A percentile compares a stretch with the other conserved stretches of the same genome.
These are phyloP conservation scores for Vultur gryphus DNA, from an alignment of 2,797 vertebrate species.

Conservation along the genomic window DNA sequence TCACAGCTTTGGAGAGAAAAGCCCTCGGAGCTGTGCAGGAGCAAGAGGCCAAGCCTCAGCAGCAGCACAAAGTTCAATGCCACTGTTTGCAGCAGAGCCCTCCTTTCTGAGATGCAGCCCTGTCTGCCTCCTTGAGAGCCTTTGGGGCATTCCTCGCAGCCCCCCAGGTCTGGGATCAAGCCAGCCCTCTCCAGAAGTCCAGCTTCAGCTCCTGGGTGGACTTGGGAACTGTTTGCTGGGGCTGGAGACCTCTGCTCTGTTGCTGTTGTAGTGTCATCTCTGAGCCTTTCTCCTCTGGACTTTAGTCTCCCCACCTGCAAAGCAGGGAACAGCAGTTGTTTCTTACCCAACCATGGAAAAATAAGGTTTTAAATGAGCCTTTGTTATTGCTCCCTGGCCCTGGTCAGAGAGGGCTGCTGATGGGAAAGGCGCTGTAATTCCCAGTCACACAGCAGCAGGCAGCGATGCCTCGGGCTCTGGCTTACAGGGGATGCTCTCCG, in stretches of 20 bases:
- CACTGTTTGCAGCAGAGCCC: neutral
- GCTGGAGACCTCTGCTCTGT: neutral
- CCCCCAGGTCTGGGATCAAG: neutral
- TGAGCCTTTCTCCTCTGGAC: neutral
- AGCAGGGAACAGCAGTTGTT: too few relatives aligned
- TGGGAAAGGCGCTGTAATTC: neutral
- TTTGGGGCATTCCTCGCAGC: neutral
- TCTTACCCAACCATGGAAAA: neutral
- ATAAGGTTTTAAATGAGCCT: neutral
- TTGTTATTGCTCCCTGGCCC: neutral
- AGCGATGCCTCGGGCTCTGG: rapidly evolving
- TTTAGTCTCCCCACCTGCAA: neutral
- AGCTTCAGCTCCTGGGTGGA: neutral
- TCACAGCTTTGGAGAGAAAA: neutral
- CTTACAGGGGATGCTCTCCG: neutral
- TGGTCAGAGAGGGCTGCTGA: neutral
- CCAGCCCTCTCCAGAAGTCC: neutral
- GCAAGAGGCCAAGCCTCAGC: neutral
- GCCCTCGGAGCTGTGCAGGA: neutral
- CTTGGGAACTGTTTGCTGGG: neutral
- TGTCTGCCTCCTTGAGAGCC: neutral
- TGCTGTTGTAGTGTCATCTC: neutral
- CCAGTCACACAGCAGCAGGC: neutral
- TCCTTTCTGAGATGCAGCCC: neutral
- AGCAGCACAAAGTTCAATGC: neutral